A percentile compares a stretch with the other conserved stretches of the same genome.
Conservation (phyloP, 37 sponge, comb jelly and placozoan species). For the Lycopodina hypogea region DNA sequence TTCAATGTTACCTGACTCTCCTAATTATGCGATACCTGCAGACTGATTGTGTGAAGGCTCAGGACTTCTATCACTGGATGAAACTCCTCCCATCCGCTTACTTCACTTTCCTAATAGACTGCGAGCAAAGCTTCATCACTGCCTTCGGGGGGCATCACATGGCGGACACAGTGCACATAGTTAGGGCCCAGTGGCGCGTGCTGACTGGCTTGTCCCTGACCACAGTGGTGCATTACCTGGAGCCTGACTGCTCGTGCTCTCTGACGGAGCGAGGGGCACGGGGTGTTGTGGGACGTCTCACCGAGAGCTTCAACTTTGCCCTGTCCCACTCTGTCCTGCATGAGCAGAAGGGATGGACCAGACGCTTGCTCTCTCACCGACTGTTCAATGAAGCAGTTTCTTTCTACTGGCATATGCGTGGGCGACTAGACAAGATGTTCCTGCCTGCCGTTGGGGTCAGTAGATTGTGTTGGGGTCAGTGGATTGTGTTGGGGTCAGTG, state of each 20-base stretch:
- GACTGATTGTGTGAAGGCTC: slow-evolving; percentile 21
- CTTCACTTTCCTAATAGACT: slow-evolving; percentile 42
- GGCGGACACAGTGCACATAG: slow-evolving; percentile 28
- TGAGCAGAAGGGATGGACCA: neutral
- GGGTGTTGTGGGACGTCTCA: neutral
- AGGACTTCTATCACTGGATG: slow-evolving; percentile 40
- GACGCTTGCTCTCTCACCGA: slow-evolving; percentile 14
- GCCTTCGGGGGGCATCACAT: slow-evolving; percentile 19
- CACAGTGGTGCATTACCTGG: slow-evolving; percentile 14
- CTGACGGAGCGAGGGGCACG: neutral
- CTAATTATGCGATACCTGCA: neutral
- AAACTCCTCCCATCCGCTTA: slow-evolving; percentile 22
- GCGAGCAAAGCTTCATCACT: slow-evolving; percentile 16
- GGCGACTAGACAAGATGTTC: slow-evolving; percentile 9
- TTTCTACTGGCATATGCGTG: slow-evolving; percentile 28
- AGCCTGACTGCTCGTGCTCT: slow-evolving; percentile 18
- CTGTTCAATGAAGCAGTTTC: slow-evolving; percentile 33
- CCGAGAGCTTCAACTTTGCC: slow-evolving; percentile 11
- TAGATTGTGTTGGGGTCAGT: no score
- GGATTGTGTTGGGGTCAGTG: no score
- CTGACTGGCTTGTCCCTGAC: slow-evolving; percentile 1
- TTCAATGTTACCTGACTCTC: slow-evolving; percentile 1
- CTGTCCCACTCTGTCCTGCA: neutral
- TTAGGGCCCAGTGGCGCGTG: slow-evolving; percentile 23
- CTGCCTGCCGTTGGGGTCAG: slow-evolving; percentile 39